Conservation (phyloP, 1,140 invertebrate species). For the Sitodiplosis mosellana region DNA sequence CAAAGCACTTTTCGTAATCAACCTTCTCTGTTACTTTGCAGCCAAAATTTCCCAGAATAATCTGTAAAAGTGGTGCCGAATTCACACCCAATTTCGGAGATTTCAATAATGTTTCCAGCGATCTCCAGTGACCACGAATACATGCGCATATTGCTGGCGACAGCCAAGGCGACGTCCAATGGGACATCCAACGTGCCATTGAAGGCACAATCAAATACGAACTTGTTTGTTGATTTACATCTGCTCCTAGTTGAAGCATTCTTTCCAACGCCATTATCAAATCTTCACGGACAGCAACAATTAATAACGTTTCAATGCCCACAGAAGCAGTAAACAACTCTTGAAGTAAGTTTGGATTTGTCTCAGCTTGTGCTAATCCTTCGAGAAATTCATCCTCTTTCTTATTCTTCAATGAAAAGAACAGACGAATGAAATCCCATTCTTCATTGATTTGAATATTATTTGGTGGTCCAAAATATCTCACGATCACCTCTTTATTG, state of each 20-base stretch:
- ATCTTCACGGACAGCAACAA: conserved; percentile 39
- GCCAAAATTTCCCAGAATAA: neutral
- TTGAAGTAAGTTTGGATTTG: neutral
- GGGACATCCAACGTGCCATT: too few relatives aligned
- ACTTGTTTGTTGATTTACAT: conserved; percentile 26
- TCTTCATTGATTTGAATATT: conserved; percentile 28
- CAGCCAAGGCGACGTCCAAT: too few relatives aligned
- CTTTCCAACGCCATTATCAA: conserved; percentile 31
- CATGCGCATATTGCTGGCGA: neutral
- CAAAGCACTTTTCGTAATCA: neutral
- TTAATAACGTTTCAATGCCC: conserved; percentile 33
- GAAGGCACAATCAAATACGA: too few relatives aligned
- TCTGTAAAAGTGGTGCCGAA: neutral
- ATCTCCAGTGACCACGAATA: neutral
- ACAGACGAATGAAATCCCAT: conserved; percentile 29
- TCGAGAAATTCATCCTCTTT: conserved; percentile 37
- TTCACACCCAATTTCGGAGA: neutral
- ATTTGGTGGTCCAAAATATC: conserved; percentile 32
- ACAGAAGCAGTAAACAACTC: conserved; percentile 23
- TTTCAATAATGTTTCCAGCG: neutral
- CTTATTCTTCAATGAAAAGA: conserved; percentile 31
- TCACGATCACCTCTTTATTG: conserved; percentile 27
- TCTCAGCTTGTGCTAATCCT: conserved; percentile 9
- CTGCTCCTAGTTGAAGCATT: conserved; percentile 32
- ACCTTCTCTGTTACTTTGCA: too few relatives aligned